Evolutionary conservation across 1,140 invertebrate genomes (phyloP).

Genomic region (Formica exsecta): DNA sequence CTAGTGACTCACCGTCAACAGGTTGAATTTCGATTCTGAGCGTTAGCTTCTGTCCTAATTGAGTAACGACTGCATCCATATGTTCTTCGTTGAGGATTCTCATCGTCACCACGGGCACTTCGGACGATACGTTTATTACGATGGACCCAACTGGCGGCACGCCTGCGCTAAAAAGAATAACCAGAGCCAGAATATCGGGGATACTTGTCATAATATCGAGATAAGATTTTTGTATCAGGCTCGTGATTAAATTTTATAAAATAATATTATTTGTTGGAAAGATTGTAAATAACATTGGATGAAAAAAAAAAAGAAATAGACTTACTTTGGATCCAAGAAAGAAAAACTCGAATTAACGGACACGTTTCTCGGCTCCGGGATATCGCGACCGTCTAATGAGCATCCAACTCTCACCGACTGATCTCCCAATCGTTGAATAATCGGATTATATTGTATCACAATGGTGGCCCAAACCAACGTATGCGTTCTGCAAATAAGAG

Average conservation of each 20-base stretch:
- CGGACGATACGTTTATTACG: constrained; percentile 79
- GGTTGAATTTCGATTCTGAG: constrained; percentile 84
- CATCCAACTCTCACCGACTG: constrained; percentile 87
- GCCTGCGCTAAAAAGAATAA: constrained; percentile 78
- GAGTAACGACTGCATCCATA: constrained; percentile 79
- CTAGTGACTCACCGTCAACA: constrained; percentile 79
- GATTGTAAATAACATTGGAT: not conserved
- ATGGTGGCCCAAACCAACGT: constrained; percentile 86
- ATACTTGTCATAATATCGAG: constrained; percentile 8
- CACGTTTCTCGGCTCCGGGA: constrained; percentile 81
- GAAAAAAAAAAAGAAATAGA: constrained; percentile 21
- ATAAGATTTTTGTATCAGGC: not conserved
- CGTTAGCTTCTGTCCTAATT: constrained; percentile 84
- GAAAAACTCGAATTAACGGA: constrained; percentile 82
- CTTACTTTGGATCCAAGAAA: constrained; percentile 83
- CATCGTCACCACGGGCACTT: constrained; percentile 78
- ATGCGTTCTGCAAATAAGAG: constrained; percentile 75
- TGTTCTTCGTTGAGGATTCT: constrained; percentile 78
- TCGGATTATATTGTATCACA: constrained; percentile 88
- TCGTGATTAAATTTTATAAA: not conserved
- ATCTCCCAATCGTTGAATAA: constrained; percentile 88
- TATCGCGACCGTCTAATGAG: constrained; percentile 79
- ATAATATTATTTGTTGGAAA: not conserved
- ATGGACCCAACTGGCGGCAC: constrained; percentile 79
- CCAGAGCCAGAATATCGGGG: constrained; percentile 34